phyloP scores from a whole-genome alignment of 1,140 invertebrate species.

The Drosophila obscura region DNA sequence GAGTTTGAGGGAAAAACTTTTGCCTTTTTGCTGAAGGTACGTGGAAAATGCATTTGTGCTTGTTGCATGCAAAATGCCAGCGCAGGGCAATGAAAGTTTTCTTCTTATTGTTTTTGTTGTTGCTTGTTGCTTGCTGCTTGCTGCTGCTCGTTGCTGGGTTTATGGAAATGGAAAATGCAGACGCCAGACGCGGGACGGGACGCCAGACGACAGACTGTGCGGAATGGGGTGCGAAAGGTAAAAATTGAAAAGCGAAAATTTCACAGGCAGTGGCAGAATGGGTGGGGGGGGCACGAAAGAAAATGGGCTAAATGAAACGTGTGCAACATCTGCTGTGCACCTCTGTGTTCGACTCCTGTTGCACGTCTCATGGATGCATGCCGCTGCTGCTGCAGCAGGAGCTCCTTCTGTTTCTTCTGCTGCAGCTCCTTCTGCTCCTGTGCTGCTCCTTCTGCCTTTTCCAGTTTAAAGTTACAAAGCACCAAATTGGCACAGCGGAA shows the following conservation, averaged over 20 bases:
- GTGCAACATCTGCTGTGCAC: slow-evolving; percentile 36
- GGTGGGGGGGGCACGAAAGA: slow-evolving; percentile 13
- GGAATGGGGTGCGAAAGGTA: slow-evolving; percentile 64
- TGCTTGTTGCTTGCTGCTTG: background rate
- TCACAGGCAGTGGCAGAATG: background rate
- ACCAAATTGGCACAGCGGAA: slow-evolving; percentile 63
- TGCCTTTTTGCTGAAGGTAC: slow-evolving; percentile 27
- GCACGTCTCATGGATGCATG: background rate
- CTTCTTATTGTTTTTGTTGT: background rate
- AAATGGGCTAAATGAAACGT: slow-evolving; percentile 75
- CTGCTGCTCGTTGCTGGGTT: slow-evolving; percentile 34
- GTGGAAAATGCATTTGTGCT: slow-evolving; percentile 78
- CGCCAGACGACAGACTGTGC: slow-evolving; percentile 2
- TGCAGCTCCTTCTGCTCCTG: slow-evolving; percentile 2
- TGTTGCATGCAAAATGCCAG: slow-evolving; percentile 74
- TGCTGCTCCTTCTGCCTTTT: slow-evolving; percentile 31
- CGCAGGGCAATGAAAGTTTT: slow-evolving; percentile 71
- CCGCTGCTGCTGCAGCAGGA: slow-evolving; percentile 28
- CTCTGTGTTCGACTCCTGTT: background rate
- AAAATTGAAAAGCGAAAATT: slow-evolving; percentile 78
- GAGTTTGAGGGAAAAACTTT: slow-evolving; percentile 40
- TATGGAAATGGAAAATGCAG: slow-evolving; percentile 46
- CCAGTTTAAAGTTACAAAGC: slow-evolving; percentile 62
- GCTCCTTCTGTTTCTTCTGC: slow-evolving; percentile 30
- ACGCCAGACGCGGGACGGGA: slow-evolving; percentile 16